Base-by-base conservation (phyloP, 1,140 invertebrate genomes). In the Diachasmimorpha longicaudata region DNA sequence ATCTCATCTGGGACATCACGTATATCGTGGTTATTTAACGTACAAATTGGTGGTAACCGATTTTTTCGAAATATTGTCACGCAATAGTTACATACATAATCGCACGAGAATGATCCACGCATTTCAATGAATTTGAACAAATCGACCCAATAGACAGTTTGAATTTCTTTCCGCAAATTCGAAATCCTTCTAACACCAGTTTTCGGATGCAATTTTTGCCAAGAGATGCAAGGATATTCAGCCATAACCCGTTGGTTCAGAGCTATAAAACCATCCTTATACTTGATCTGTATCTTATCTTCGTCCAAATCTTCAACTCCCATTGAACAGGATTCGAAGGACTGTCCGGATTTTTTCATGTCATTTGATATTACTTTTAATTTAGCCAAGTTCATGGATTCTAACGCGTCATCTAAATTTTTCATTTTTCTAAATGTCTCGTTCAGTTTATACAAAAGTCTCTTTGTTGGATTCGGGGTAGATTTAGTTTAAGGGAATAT, bases 341-440 rank as follows among this genome's bases (percentile, higher is more conserved):
- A 39, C 44, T 44, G 23, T 0, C 31, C 72, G 1, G 42, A 11
- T 46, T 23, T 13, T 21, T 63, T 73, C 31, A 66, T 44, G 2
- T 63, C 13, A 58, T 66, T 67, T 11, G 72, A 52, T 0, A 66
- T 67, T 31, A 23, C 6, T 46, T 9, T 66, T 21, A 73, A 66
- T 44, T 13, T 19, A 14, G 42, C 75, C 0, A 31, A 48, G 71
- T 76, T 21, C 6, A 21, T 63, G 14, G 36, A n/a, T 8, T 76
- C 25, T 14, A 76, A 76, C 13, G 69, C 55, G 25, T 11, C 11
- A 67, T 76, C 70, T 9, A 76, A 21, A 10, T 66, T n/a, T 21
- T 63, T 10, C 31, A 76, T 5, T 14, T 71, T 31, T 37, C 31
- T 16, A 16, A 58, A 37, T 6, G 19, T 44, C n/a, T 31, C 0